A percentile compares a stretch with the other conserved stretches of the same genome.
Conservation (phyloP, 2,888 invertebrate species). For the Pyrocoelia pectoralis region DNA sequence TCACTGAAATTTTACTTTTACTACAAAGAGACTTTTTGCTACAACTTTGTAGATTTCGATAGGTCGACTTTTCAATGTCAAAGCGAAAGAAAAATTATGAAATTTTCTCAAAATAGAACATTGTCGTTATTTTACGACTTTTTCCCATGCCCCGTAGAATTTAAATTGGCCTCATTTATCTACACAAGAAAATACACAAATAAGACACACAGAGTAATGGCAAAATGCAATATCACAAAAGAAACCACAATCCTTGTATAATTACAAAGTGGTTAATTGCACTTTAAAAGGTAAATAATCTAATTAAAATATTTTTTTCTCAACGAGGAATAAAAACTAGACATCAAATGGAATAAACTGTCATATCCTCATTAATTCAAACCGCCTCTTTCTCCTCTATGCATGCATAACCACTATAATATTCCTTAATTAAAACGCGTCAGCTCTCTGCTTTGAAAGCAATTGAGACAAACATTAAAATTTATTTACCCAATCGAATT, state of each 20-base stretch:
- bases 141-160: no score
- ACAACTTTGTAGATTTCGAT: no score
- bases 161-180: no score
- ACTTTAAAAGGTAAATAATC: not conserved
- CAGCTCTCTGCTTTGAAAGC: conserved; percentile 27
- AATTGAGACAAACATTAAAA: conserved; percentile 26
- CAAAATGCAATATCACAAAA: no score
- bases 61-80: no score
- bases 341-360: conserved; percentile 45
- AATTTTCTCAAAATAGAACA: no score
- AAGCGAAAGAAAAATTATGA: no score
- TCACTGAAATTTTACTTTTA: no score
- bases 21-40: no score
- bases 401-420: conserved; percentile 18
- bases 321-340: conserved; percentile 19
- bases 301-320: conserved; percentile 10
- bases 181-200: no score
- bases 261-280: not conserved
- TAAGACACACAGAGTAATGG: no score
- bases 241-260: not conserved
- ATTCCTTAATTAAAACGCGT: conserved; percentile 33
- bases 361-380: conserved; percentile 50
- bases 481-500: conserved; percentile 27
- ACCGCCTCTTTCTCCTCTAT: conserved; percentile 19
- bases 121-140: no score